Conservation (phyloP, 2,113 vertebrate genomes). For the Rynchops niger region DNA sequence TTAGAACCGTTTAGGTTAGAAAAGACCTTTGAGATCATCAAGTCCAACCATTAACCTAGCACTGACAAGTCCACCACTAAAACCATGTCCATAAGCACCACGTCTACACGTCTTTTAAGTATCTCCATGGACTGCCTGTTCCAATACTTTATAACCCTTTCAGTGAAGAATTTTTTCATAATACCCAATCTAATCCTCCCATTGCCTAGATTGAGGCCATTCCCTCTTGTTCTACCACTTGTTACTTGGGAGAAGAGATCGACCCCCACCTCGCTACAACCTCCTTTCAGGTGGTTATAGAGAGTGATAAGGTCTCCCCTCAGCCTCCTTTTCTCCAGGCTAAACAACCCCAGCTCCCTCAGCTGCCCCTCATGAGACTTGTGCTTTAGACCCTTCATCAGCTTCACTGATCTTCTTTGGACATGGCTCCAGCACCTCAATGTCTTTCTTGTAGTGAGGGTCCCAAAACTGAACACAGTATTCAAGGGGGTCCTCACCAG, state of each 20-base stretch:
- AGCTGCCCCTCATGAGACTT: neutral
- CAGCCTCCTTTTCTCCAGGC: neutral
- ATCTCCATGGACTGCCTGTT: neutral
- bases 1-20: neutral
- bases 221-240: neutral
- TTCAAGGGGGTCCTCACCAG: neutral
- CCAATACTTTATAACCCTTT: neutral
- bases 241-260: neutral
- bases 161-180: neutral
- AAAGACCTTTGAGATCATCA: neutral
- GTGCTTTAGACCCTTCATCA: neutral
- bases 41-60: neutral
- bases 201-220: neutral
- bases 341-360: neutral
- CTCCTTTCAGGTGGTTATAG: neutral
- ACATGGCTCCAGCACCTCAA: neutral
- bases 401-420: neutral
- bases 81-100: neutral
- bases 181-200: neutral
- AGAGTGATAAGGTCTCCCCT: neutral
- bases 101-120: neutral
- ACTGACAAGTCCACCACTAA: neutral
- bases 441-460: neutral
- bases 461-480: neutral
- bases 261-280: neutral